phyloP scores from a whole-genome alignment of 2,888 invertebrate genomes.

The Hanleya hanleyi region DNA sequence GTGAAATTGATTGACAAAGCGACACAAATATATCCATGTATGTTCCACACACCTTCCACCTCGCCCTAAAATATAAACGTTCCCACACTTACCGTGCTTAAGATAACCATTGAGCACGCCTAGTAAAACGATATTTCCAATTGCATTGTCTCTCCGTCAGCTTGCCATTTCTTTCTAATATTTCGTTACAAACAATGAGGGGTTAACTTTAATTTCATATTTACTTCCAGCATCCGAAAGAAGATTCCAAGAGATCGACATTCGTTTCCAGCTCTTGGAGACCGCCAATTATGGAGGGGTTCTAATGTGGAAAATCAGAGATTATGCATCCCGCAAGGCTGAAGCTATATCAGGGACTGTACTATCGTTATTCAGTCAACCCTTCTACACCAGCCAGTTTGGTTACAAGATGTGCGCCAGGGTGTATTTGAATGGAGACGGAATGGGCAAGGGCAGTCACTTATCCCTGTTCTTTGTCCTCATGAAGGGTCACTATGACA shows the following conservation, averaged over 20 bases:
- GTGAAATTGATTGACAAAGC: too few species aligned
- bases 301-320: slow-evolving; percentile 67
- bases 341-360: slow-evolving; percentile 59
- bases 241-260: slow-evolving; percentile 62
- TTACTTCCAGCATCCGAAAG: too few species aligned
- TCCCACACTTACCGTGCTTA: too few species aligned
- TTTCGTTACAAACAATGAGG: too few species aligned
- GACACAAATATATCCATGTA: too few species aligned
- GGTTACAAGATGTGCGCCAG: slow-evolving; percentile 71
- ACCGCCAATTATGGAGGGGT: slow-evolving; percentile 63
- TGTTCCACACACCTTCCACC: too few species aligned
- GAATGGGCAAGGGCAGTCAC: slow-evolving; percentile 66
- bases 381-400: slow-evolving; percentile 65
- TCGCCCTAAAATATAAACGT: too few species aligned
- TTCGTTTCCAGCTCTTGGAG: slow-evolving; percentile 62
- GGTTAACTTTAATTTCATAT: too few species aligned
- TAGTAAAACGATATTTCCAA: too few species aligned
- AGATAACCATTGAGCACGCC: too few species aligned
- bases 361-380: slow-evolving; percentile 67
- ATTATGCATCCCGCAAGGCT: slow-evolving; percentile 58
- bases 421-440: slow-evolving; percentile 70
- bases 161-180: too few species aligned
- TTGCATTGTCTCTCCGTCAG: too few species aligned
- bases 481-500: slow-evolving; percentile 69
- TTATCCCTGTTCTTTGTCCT: slow-evolving; percentile 69